Evolutionary conservation across 2,113 vertebrate genomes (phyloP).

Genomic region (Phrynocephalus versicolor): DNA sequence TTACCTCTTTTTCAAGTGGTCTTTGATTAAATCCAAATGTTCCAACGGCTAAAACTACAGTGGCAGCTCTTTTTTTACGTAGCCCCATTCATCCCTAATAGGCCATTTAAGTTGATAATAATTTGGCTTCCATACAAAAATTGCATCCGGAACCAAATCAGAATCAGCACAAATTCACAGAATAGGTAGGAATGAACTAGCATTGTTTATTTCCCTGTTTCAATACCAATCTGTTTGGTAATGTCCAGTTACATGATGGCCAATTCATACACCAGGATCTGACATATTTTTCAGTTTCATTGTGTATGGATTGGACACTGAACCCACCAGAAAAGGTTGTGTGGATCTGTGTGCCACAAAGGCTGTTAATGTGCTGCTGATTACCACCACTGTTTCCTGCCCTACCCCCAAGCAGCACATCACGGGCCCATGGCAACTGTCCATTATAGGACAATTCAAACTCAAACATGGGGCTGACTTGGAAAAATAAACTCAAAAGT

Average conservation of each 20-base stretch:
- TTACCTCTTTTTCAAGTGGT: not conserved
- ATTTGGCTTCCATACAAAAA: not conserved
- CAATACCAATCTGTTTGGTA: not conserved
- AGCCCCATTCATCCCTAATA: not conserved
- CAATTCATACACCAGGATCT: not conserved
- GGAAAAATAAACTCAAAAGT: not conserved
- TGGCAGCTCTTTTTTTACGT: not conserved
- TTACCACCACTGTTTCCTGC: not conserved
- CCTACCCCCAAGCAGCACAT: not conserved
- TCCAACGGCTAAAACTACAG: not conserved
- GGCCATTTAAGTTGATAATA: not conserved
- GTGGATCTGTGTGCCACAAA: not conserved
- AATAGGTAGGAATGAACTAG: not conserved
- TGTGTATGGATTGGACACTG: not conserved
- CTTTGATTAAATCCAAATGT: constrained; percentile 10
- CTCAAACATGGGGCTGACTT: not conserved
- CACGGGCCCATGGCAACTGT: not conserved
- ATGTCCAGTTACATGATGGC: not conserved
- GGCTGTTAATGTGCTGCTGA: not conserved
- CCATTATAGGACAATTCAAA: not conserved
- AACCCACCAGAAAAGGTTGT: constrained; percentile 1
- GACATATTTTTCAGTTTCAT: not conserved
- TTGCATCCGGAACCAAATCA: not conserved
- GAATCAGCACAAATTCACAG: not conserved
- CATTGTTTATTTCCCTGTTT: not conserved